Base-by-base conservation (phyloP, 2,797 vertebrate species). In the Mormyrus proboscirostris region DNA sequence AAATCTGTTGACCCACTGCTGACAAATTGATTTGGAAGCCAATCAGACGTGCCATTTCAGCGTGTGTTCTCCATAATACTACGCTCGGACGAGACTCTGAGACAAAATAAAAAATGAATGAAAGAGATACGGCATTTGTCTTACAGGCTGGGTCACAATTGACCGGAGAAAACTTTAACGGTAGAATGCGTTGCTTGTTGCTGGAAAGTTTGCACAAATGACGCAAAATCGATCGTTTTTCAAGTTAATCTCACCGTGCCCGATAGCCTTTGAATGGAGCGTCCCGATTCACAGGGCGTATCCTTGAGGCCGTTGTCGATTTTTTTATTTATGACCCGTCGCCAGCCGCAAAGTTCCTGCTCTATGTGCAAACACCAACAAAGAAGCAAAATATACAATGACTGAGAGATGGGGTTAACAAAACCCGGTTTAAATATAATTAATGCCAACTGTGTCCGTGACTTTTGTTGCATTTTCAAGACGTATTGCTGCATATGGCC, bases 11-110 rank as follows among this genome's bases (percentile, higher is more conserved):
- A 89, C 93, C 93, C 49, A 91, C 90, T 88, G 93, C 92, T 95
- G 94, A 95, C 94, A 94, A 95, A 96, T 95, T 95, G 94, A 95
- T 94, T 94, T 95, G 93, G 94, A 95, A 93, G 92, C 91, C 88
- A 92, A 91, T 94, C 95, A 94, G 94, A 95, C 92, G 91, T 92
- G 92, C 79, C 25, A 88, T 90, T 92, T 92, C 91, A 88, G 65
- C 88, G 92, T 91, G 73, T 88, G 53, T 91, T 90, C 90, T 86
- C 88, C 89, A 88, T 91, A 90, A 86, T 90, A 73, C 91, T 86
- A 91, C 22, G 5, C 2, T 2, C 89, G 4, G 79, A 10, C 7
- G 14, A 83, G n/a, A 38, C 12, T 86, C 51, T 3, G 29, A 29
- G 49, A 33, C 51, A 6, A 76, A 76, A 76, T 76, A 5, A 16